Percentiles rank a stretch among this genome's conserved stretches.
These are phyloP conservation scores for Perizoma flavofasciatum DNA, from an alignment of 2,888 invertebrate genomes.

Conservation along the genomic window DNA sequence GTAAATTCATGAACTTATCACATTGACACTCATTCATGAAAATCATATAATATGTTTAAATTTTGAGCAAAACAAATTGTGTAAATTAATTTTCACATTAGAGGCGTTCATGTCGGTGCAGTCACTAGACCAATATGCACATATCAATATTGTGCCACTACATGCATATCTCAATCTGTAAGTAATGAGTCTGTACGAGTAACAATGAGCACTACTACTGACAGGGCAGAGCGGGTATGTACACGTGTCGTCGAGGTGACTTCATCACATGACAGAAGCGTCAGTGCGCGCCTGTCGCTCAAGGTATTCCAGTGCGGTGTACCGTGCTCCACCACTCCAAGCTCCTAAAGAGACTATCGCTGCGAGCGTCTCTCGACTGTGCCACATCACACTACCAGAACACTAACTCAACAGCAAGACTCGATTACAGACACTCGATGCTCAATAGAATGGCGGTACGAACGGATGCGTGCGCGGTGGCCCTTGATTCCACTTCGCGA, in stretches of 20 bases:
- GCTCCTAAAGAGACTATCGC: constrained; percentile 72
- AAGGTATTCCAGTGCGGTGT: constrained; percentile 75
- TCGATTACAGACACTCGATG: constrained; percentile 77
- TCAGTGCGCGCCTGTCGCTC: constrained; percentile 77
- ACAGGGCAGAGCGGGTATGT: constrained; percentile 72
- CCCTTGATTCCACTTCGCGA: constrained; percentile 25
- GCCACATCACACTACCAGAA: constrained; percentile 82
- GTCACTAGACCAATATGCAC: constrained; percentile 68
- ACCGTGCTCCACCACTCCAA: constrained; percentile 75
- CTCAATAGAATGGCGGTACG: constrained; percentile 76
- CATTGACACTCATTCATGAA: constrained; percentile 40
- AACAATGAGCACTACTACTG: constrained; percentile 65
- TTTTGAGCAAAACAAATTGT: constrained; percentile 43
- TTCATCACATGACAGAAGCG: constrained; percentile 71
- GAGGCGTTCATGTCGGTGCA: constrained; percentile 67
- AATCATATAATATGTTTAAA: constrained; percentile 44
- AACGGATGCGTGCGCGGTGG: constrained; percentile 57
- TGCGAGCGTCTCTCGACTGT: constrained; percentile 69
- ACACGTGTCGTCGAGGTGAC: constrained; percentile 70
- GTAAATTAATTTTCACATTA: constrained; percentile 56
- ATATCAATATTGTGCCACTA: constrained; percentile 69
- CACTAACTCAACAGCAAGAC: constrained; percentile 79
- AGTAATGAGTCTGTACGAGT: constrained; percentile 48
- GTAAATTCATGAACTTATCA: constrained; percentile 49
- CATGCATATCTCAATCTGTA: constrained; percentile 71